These are phyloP conservation scores for Synanthedon tipuliformis DNA, from an alignment of 2,888 invertebrate species.

Conservation along the genomic window DNA sequence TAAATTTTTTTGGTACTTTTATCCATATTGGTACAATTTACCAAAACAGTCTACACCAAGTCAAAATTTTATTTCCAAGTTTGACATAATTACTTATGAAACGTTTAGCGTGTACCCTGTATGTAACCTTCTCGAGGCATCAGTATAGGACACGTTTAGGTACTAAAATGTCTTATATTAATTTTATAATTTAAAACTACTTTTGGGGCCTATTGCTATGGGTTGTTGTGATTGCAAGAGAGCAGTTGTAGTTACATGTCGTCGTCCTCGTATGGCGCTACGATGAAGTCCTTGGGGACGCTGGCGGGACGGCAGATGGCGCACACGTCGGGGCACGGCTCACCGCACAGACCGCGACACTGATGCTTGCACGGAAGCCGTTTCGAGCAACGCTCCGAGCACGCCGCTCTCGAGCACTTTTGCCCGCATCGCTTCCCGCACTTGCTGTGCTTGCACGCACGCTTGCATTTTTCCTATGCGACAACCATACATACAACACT, in stretches of 20 bases:
- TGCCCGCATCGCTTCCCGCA: conserved; percentile 60
- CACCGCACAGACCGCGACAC: conserved; percentile 81
- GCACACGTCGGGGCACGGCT: conserved; percentile 74
- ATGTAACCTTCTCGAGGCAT: too few species aligned
- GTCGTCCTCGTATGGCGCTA: conserved; percentile 52
- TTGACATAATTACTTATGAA: too few species aligned
- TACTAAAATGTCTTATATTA: too few species aligned
- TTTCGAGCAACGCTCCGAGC: conserved; percentile 43
- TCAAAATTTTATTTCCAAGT: too few species aligned
- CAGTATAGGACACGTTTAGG: too few species aligned
- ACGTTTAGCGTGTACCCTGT: too few species aligned
- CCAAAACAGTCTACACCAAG: too few species aligned
- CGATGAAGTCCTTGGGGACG: conserved; percentile 49
- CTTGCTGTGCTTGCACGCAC: conserved; percentile 53
- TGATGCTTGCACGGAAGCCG: conserved; percentile 66
- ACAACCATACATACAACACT: not conserved
- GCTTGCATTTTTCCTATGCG: conserved; percentile 43
- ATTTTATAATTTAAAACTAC: too few species aligned
- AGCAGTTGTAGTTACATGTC: conserved; percentile 36
- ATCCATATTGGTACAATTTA: too few species aligned
- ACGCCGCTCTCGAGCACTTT: conserved; percentile 52
- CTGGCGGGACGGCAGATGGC: conserved; percentile 61
- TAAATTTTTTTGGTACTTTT: too few species aligned
- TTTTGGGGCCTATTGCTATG: too few species aligned
- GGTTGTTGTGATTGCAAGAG: too few species aligned